Evolutionary conservation across 1,140 invertebrate genomes (phyloP).

Genomic region (Danaus melanippus): DNA sequence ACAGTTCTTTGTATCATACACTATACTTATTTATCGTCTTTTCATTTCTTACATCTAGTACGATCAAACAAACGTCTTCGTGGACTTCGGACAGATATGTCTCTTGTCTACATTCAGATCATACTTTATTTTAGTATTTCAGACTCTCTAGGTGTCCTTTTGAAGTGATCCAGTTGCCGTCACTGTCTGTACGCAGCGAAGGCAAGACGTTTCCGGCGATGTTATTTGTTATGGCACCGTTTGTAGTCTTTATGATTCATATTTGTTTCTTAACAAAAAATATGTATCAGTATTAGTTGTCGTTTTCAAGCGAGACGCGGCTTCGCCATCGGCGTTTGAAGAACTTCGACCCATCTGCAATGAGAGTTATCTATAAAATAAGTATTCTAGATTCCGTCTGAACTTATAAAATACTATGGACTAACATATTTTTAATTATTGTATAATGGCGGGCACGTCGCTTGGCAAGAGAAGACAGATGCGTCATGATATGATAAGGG

Average conservation of each 20-base stretch:
- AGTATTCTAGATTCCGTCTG: no score
- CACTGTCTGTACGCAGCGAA: no score
- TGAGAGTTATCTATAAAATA: constrained; percentile 4
- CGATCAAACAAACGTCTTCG: not conserved
- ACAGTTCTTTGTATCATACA: constrained; percentile 6
- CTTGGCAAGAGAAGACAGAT: no score
- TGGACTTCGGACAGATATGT: not conserved
- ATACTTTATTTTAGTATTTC: no score
- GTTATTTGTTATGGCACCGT: constrained; percentile 18
- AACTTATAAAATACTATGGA: no score
- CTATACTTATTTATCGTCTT: not conserved
- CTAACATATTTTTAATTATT: no score
- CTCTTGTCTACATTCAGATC: not conserved
- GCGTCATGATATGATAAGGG: no score
- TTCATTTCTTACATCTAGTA: not conserved
- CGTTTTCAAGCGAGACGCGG: constrained; percentile 20
- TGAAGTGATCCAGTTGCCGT: no score
- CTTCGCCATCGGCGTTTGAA: constrained; percentile 45
- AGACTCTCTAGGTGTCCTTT: no score
- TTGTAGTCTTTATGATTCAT: constrained; percentile 1
- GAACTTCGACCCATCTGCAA: constrained; percentile 54
- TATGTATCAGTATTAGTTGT: not conserved
- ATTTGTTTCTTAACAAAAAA: not conserved
- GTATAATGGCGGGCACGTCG: no score
- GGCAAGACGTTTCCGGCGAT: no score